Percentiles rank a stretch among this genome's conserved stretches.
Evolutionary conservation across 2,888 invertebrate species (phyloP).

Genomic region (Prosopocoilus inquinatus): DNA sequence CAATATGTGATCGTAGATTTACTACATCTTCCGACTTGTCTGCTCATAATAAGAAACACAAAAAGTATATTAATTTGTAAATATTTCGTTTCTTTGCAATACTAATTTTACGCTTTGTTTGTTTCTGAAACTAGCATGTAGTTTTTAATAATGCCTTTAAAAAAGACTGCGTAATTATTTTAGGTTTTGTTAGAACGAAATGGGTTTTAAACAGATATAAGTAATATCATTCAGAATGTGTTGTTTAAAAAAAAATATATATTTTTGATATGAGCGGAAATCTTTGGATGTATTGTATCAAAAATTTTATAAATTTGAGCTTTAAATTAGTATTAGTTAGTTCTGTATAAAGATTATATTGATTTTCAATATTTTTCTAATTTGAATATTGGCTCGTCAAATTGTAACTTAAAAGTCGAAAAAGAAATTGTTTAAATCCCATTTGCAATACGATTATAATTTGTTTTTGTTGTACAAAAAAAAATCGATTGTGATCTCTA

Average conservation of each 20-base stretch:
- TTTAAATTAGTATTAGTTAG: too few relatives aligned
- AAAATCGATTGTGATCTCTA: slow-evolving; percentile 1
- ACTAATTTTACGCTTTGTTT: background rate
- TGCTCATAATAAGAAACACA: slow-evolving; percentile 44
- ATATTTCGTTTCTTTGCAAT: background rate
- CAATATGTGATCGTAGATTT: slow-evolving; percentile 43
- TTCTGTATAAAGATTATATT: too few relatives aligned
- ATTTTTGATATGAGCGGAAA: too few relatives aligned
- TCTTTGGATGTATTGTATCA: too few relatives aligned
- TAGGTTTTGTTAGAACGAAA: background rate
- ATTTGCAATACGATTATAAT: too few relatives aligned
- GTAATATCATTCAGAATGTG: too few relatives aligned
- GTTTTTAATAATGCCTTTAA: slow-evolving; percentile 9
- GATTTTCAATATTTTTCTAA: too few relatives aligned
- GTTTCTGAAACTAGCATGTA: background rate
- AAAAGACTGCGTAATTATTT: slow-evolving; percentile 14
- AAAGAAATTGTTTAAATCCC: too few relatives aligned
- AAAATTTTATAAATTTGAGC: too few relatives aligned
- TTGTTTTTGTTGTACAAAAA: background rate
- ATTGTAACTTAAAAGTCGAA: too few relatives aligned
- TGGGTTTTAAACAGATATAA: background rate
- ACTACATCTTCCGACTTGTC: slow-evolving; percentile 45
- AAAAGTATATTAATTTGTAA: slow-evolving; percentile 44
- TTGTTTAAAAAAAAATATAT: too few relatives aligned
- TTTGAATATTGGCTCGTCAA: too few relatives aligned